phyloP scores from a whole-genome alignment of 2,113 vertebrate genomes.

The Paradisaea rubra region DNA sequence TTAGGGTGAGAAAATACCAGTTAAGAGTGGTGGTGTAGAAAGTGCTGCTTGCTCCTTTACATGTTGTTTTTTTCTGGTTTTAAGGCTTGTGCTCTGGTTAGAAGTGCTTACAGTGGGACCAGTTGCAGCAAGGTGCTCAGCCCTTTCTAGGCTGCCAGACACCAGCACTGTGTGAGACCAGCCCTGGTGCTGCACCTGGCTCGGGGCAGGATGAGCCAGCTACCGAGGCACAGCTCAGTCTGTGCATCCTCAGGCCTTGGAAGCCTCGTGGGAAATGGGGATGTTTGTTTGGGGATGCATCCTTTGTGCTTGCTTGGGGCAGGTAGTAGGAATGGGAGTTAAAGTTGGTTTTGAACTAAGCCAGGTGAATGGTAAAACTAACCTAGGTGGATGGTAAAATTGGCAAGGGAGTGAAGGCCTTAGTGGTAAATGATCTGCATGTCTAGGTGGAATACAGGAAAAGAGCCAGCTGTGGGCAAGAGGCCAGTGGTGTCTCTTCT shows the following conservation, averaged over 20 bases:
- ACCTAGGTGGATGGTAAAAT: not conserved
- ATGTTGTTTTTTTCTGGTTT: not conserved
- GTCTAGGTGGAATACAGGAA: not conserved
- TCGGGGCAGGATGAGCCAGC: not conserved
- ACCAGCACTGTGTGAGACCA: not conserved
- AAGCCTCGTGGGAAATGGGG: not conserved
- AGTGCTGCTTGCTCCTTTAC: not conserved
- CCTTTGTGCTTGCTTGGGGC: not conserved
- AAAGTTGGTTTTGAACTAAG: not conserved
- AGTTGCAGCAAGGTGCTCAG: not conserved
- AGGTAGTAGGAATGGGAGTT: not conserved
- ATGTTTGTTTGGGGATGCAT: not conserved
- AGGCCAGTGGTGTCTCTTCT: not conserved
- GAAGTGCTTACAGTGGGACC: fast-evolving
- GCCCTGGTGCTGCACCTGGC: not conserved
- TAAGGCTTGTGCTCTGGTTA: not conserved
- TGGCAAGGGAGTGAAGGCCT: not conserved
- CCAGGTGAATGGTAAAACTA: not conserved
- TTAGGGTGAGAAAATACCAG: not conserved
- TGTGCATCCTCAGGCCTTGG: not conserved
- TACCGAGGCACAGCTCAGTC: not conserved
- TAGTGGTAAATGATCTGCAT: not conserved
- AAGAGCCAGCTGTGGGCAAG: not conserved
- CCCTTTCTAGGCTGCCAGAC: not conserved
- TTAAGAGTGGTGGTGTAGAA: not conserved